Evolutionary conservation across 2,888 invertebrate species (phyloP), one percentile per base, ranked within the genome.

Genomic region (Mesorhabditis belari): DNA sequence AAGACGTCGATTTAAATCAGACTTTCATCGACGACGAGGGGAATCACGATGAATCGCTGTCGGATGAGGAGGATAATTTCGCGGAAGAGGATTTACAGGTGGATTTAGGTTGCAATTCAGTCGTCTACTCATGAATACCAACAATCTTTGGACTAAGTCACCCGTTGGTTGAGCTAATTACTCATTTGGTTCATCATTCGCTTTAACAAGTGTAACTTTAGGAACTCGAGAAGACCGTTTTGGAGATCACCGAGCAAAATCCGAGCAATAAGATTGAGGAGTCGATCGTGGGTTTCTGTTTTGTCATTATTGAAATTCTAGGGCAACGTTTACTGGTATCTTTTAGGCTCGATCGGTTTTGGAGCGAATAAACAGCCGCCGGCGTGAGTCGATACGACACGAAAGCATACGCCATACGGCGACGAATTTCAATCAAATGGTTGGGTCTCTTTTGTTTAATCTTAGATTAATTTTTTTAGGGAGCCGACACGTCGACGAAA

Each of bases 31-130:
- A 35, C 44, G 44, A 35, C 44, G 44, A 35, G 12, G 44, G 52
- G 12, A 50, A 24, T 12, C 61, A 55, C 17, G 65, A 64, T 17
- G 59, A 63, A 23, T 55, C 55, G 28, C 44, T 65, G 6, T 65
- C 65, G 17, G 65, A 65, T 35, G 63, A n/a, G n/a, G n/a, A n/a
- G n/a, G n/a, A 60, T 3, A 49, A 27, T 9, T 55, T 67, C 25
- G 67, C 57, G 29, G 67, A 67, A n/a, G 67, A 61, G 3, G 69
- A 69, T 19, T n/a, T 68, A 25, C 65, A 51, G 25, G 44, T n/a
- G n/a, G n/a, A n/a, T n/a, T n/a, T n/a, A n/a, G n/a, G n/a, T n/a
- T n/a, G n/a, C n/a, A n/a, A n/a, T n/a, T n/a, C n/a, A n/a, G n/a
- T n/a, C n/a, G n/a, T n/a, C n/a, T n/a, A n/a, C n/a, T n/a, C n/a